These are phyloP conservation scores for Hylaeus anthracinus DNA, from an alignment of 1,140 invertebrate species.

Conservation along the genomic window DNA sequence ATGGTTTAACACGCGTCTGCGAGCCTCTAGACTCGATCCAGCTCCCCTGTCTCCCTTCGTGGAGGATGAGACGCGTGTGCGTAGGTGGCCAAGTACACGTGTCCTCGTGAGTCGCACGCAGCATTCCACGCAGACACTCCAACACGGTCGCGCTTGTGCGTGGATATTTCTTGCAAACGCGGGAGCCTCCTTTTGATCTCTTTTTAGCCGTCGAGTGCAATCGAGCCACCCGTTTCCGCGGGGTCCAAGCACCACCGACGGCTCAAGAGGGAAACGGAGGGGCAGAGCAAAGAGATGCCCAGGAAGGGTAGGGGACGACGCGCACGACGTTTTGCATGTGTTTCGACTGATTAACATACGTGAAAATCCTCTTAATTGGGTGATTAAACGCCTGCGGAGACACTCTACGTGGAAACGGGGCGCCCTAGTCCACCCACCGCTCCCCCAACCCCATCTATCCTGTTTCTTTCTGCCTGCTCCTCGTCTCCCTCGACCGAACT, in stretches of 20 bases:
- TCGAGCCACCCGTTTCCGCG: slow-evolving; percentile 43
- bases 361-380: slow-evolving; percentile 76
- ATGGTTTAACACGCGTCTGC: slow-evolving; percentile 46
- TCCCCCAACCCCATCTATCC: not conserved
- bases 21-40: not conserved
- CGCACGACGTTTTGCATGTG: slow-evolving; percentile 71
- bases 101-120: not conserved
- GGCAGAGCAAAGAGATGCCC: slow-evolving; percentile 7
- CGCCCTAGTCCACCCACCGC: not conserved
- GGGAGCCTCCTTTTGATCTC: slow-evolving; percentile 67
- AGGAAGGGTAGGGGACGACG: not conserved
- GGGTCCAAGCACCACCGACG: slow-evolving; percentile 45
- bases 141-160: not conserved
- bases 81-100: slow-evolving; percentile 36
- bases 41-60: not conserved
- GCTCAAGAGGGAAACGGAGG: slow-evolving; percentile 33
- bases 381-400: slow-evolving; percentile 69
- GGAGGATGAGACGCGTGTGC: slow-evolving; percentile 9
- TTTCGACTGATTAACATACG: slow-evolving; percentile 78
- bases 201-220: slow-evolving; percentile 67
- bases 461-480: slow-evolving; percentile 6
- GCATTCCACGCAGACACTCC: not conserved
- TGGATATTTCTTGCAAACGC: slow-evolving; percentile 53
- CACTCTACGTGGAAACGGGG: slow-evolving; percentile 63
- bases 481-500: slow-evolving; percentile 5